These are phyloP conservation scores for Sylvilagus floridanus DNA, from an alignment of 2,797 vertebrate species.

Conservation along the genomic window DNA sequence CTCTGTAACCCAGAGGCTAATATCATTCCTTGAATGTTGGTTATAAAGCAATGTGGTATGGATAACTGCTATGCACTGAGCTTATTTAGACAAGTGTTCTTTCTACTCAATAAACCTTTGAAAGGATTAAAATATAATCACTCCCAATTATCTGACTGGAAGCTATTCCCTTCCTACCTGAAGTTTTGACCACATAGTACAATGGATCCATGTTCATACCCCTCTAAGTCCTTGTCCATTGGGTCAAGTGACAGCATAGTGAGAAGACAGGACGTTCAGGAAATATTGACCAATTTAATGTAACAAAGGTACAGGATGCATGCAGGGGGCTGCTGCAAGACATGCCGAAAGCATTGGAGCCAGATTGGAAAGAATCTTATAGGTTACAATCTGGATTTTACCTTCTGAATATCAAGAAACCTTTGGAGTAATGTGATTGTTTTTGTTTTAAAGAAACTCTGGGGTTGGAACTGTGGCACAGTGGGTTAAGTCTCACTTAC, in stretches of 20 bases:
- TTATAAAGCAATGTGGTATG: constrained; percentile 69
- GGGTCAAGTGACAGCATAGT: background rate
- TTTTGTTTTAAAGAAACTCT: constrained; percentile 52
- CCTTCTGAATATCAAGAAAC: background rate
- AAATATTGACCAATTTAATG: constrained; percentile 4
- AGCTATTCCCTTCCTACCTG: constrained; percentile 45
- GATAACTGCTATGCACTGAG: constrained; percentile 60
- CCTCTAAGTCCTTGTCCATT: background rate
- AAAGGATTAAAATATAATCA: constrained; percentile 77
- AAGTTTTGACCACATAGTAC: constrained; percentile 34
- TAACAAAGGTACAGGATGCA: background rate
- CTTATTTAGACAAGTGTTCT: constrained; percentile 74
- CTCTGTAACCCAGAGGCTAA: constrained; percentile 70
- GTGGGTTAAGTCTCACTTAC: too few species aligned
- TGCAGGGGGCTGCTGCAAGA: background rate
- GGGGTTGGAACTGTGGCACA: too few species aligned
- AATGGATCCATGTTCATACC: constrained; percentile 6
- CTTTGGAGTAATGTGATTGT: background rate
- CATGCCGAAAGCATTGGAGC: background rate
- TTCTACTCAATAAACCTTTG: constrained; percentile 75
- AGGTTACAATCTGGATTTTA: background rate
- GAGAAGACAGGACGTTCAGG: background rate
- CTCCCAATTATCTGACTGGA: constrained; percentile 66
- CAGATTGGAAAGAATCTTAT: background rate
- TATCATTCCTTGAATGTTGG: constrained; percentile 80